Base-by-base conservation (phyloP, 2,797 vertebrate species). In the Betta splendens region DNA sequence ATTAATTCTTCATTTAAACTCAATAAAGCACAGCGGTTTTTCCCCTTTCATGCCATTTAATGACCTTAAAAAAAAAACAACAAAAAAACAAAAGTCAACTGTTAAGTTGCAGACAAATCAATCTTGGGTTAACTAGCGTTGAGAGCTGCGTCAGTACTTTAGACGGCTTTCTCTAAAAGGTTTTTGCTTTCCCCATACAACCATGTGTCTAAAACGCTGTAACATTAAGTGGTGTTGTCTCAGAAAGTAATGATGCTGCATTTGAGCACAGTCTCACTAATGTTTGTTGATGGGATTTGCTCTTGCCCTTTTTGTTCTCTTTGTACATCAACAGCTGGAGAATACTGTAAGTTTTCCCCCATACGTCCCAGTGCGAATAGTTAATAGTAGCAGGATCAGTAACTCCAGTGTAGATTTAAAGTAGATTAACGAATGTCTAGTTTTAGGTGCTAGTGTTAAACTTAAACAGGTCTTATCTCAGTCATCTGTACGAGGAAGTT, bases 321-420 rank as follows among this genome's bases (percentile, higher is more conserved):
- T 58, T 50, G 45, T 56, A 59, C 28, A 22, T 59, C 55, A 68
- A 23, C 73, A 87, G 75, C 67, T 86, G 85, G 79, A 89, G 77
- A 81, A 73, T 81, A 76, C 79, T 69, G 81, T 85, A 87, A 84
- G 78, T 88, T 54, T 64, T 32, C 7, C 53, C 29, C 15, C 17
- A n/a, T n/a, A 16, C 75, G 32, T 17, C 26, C n/a, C 22, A 9
- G 5, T 73, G 29, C 51, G 13, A 64, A 28, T 46, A 62, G 52
- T 23, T 11, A 11, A 6, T 26, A 36, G 8, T 48, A 54, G 42
- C 45, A 44, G 21, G 49, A 5, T 20, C 77, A 63, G 66, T 60
- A 37, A 46, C 61, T 38, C 44, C 15, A 35, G 1, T 56, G 17
- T 69, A 63, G 59, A 66, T 45, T 26, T 42, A 39, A 43, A 33